These are phyloP conservation scores for Thalassaphorura encarpata DNA, from an alignment of 1,140 invertebrate genomes.

Conservation along the genomic window DNA sequence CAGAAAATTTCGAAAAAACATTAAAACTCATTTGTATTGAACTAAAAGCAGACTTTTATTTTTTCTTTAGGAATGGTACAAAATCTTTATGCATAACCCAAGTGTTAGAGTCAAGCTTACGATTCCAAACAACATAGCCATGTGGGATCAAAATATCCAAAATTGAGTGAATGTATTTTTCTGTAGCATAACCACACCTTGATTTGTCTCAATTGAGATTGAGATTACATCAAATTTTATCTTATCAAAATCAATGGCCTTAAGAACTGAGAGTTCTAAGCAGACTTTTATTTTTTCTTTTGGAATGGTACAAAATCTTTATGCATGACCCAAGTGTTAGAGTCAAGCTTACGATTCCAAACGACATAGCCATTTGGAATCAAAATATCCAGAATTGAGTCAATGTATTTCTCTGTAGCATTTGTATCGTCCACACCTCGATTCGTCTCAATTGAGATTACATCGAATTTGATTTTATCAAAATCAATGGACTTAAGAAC, in stretches of 20 bases:
- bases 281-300: too few relatives aligned
- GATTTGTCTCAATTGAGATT: slow-evolving; percentile 3
- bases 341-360: not conserved
- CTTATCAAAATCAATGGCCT: not conserved
- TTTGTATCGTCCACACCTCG: not conserved
- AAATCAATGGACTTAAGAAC: not conserved
- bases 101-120: not conserved
- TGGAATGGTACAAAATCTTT: too few relatives aligned
- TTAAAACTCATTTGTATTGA: too few relatives aligned
- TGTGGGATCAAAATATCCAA: not conserved
- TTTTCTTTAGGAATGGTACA: too few relatives aligned
- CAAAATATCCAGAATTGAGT: not conserved
- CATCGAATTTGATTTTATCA: not conserved
- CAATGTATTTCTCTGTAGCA: not conserved
- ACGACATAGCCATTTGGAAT: not conserved
- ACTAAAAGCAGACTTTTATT: too few relatives aligned
- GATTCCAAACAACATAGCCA: not conserved
- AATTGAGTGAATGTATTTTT: not conserved
- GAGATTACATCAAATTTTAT: not conserved
- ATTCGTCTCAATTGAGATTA: slow-evolving; percentile 1
- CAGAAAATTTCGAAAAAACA: too few relatives aligned
- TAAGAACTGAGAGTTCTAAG: not conserved
- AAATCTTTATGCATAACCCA: too few relatives aligned
- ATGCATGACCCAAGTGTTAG: not conserved
- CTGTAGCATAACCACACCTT: not conserved